Conservation (phyloP, 2,113 vertebrate genomes). For the Sitta europaea region DNA sequence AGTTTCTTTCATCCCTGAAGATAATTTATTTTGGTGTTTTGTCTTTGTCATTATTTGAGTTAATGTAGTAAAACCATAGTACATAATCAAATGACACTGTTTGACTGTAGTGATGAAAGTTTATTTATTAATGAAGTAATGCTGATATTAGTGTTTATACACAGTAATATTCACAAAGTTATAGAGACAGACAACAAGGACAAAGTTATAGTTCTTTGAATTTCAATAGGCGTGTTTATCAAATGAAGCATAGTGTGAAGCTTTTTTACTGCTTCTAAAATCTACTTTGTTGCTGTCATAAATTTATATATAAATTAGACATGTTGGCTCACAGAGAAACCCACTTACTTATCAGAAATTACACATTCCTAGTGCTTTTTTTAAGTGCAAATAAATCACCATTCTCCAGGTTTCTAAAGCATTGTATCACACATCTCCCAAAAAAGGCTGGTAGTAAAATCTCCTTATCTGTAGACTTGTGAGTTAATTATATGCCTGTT, state of each 20-base stretch:
- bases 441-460: not conserved
- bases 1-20: not conserved
- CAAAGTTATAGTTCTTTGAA: not conserved
- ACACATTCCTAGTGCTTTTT: not conserved
- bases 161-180: not conserved
- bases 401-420: not conserved
- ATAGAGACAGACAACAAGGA: not conserved
- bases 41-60: not conserved
- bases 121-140: not conserved
- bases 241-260: not conserved
- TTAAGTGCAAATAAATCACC: not conserved
- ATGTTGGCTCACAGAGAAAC: not conserved
- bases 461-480: not conserved
- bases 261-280: not conserved
- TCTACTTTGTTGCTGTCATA: not conserved
- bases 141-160: not conserved
- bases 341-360: not conserved
- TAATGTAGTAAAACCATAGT: not conserved
- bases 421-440: fast-evolving
- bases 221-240: not conserved
- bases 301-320: not conserved
- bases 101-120: not conserved
- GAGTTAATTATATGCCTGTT: not conserved
- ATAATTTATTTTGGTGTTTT: not conserved
- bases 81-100: not conserved